Base-by-base conservation (phyloP, 2,888 invertebrate genomes). In the Sesia apiformis region DNA sequence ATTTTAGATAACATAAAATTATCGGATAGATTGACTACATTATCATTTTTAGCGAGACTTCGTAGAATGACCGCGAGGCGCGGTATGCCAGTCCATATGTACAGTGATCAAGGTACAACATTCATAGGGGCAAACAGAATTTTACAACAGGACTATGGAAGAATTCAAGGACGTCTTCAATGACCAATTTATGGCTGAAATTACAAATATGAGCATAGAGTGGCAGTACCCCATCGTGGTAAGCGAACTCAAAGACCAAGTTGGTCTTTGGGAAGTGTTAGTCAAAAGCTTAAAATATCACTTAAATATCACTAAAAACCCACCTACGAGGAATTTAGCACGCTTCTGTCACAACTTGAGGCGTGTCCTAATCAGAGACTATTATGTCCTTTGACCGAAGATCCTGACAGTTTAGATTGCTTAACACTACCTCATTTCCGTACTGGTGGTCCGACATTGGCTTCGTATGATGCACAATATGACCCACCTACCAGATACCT, bases 31-130 rank as follows among this genome's bases (percentile, higher is more conserved):
- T 6, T 61, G 5, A 54, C 39, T 3, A 52, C 57, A 5, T 52
- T 56, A 52, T 41, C 58, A 8, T 61, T 61, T 41, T 23, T 61
- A 40, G 57, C 58, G 49, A 59, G 41, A 4, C 51, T 61, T 38
- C 49, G 49, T 40, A 51, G 61, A 23, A 56, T 46, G 56, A 51
- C 23, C 5, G 50, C 40, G 23, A 53, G 42, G 6, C 8, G 52
- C 39, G 51, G 43, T n/a, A 38, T 38, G 43, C 60, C 56, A 39
- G n/a, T 38, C 23, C 58, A 49, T 38, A 40, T 60, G 0, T 61
- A 61, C 42, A 23, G 23, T 23, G 2, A 23, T 23, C 23, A 23
- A 23, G 23, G 2, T 23, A 23, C 42, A 42, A 42, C 5, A 6
- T 42, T 42, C 7, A 7, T 42, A 7, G 42, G 42, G 5, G 42